Evolutionary conservation across 2,888 invertebrate species (phyloP).

Genomic region (Zaprionus obscuricornis): DNA sequence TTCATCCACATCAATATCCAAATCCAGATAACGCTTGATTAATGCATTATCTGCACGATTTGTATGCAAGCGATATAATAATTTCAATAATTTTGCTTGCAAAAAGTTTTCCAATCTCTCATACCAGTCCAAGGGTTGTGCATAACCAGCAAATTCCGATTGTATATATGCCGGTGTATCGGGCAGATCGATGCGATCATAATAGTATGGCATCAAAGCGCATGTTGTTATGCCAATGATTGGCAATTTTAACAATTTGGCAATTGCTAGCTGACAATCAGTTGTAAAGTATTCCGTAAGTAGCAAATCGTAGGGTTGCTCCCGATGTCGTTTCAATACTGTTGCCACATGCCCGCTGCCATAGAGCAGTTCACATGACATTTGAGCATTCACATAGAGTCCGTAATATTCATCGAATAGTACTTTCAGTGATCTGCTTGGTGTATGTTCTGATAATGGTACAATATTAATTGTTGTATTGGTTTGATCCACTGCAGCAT

Average conservation of each 20-base stretch:
- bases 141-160: constrained; percentile 85
- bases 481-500: constrained; percentile 78
- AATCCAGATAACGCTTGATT: constrained; percentile 70
- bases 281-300: constrained; percentile 86
- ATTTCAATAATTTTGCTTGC: constrained; percentile 70
- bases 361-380: constrained; percentile 73
- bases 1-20: constrained; percentile 84
- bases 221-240: constrained; percentile 85
- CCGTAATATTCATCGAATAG: constrained; percentile 71
- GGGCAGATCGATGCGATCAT: constrained; percentile 85
- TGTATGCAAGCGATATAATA: constrained; percentile 70
- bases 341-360: constrained; percentile 67
- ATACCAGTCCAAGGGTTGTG: constrained; percentile 84
- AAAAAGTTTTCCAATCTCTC: constrained; percentile 84
- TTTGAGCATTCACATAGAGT: constrained; percentile 73
- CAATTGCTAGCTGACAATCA: constrained; percentile 86
- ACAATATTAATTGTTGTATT: constrained; percentile 74
- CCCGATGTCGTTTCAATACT: constrained; percentile 68
- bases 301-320: constrained; percentile 85
- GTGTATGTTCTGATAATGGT: constrained; percentile 60
- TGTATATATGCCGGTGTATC: constrained; percentile 86
- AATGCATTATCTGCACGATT: constrained; percentile 48
- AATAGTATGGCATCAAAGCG: constrained; percentile 85
- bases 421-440: constrained; percentile 63
- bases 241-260: constrained; percentile 85